Base-by-base conservation (phyloP, 2,888 invertebrate species). In the Autographa pulchrina region DNA sequence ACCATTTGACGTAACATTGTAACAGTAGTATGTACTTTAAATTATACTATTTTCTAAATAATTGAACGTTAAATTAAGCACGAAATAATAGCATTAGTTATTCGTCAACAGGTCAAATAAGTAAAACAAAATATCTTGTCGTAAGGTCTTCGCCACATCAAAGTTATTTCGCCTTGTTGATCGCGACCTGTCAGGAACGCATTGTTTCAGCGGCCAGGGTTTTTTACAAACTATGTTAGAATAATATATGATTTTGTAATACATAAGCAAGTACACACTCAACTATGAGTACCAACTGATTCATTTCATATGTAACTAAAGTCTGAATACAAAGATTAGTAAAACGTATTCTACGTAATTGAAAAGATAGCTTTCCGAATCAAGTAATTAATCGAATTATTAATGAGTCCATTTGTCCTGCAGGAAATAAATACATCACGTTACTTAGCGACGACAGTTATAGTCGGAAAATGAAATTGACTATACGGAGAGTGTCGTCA, bases 391-490 rank as follows among this genome's bases (percentile, higher is more conserved):
- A 82, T 72, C 70, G 65, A 72, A 68, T 78, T 71, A 80, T 70
- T 75, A 78, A 79, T 84, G 61, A 60, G 54, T 68, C 74, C 67
- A 65, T 78, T 80, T 75, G 74, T 81, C 72, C 68, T 69, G 80
- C 97, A 97, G 98, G 98, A 90, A 98, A 98, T 90, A 98, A 98
- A 96, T 98, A 98, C 94, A 97, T 98, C 92, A 98, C 98, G 62
- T 97, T 97, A 72, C 97, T 98, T 80, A 97, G 97, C 89, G 98
- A 98, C 94, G 98, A 97, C 90, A 98, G 98, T 86, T 98, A 99
- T 96, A 98, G 97, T 92, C 97, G 98, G 91, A 98, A 97, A 96
- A 98, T 99, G 98, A 98, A 97, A 96, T 96, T 99, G 89, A 98
- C 98, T 94, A 98, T 99, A 91, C 96, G 98, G 72, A 97, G 97